Base-by-base conservation (phyloP, 2,797 vertebrate species). In the Sebastes nivosus region DNA sequence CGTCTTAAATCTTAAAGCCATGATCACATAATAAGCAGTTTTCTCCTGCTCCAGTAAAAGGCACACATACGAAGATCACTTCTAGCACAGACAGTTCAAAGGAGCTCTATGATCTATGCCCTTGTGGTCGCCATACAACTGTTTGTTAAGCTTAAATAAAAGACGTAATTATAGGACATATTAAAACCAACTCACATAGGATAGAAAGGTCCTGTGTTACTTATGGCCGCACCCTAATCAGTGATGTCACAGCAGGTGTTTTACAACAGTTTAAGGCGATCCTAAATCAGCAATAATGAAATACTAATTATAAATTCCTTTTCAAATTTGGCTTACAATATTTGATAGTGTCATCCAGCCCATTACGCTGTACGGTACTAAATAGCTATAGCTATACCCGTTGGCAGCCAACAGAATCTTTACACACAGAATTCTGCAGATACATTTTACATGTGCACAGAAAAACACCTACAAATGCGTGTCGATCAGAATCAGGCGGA, bases 1-100 rank as follows among this genome's bases (percentile, higher is more conserved):
- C 20, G 0, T 69, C 67, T 67, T 67, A 79, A 65, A 72, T 72
- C 65, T 69, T 34, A 14, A 65, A 57, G 36, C 57, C 68, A 55
- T 52, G 76, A 73, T 82, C 24, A 46, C 32, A 63, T 88, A 77
- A 83, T 87, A 12, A 87, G 73, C 46, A 42, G 34, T 67, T 77
- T 66, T 52, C 58, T 72, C 9, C 22, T 61, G 32, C 13, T 59
- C 6, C 13, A 10, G 22, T 52, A 69, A 9, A 59, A 71, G 61
- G 16, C 12, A 10, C 57, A 38, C 3, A 14, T 67, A 24, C 4
- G 60, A 58, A 70, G 72, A 63, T 73, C 64, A 36, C 71, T 77
- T 68, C 22, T 20, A 64, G 38, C 66, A 58, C 27, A 27, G 60
- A 63, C 64, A 55, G 25, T 79, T 84, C 54, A 75, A 78, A 80